A percentile compares a stretch with the other conserved stretches of the same genome.
Evolutionary conservation across 2,113 vertebrate species (phyloP).

Genomic region (Sander vitreus): DNA sequence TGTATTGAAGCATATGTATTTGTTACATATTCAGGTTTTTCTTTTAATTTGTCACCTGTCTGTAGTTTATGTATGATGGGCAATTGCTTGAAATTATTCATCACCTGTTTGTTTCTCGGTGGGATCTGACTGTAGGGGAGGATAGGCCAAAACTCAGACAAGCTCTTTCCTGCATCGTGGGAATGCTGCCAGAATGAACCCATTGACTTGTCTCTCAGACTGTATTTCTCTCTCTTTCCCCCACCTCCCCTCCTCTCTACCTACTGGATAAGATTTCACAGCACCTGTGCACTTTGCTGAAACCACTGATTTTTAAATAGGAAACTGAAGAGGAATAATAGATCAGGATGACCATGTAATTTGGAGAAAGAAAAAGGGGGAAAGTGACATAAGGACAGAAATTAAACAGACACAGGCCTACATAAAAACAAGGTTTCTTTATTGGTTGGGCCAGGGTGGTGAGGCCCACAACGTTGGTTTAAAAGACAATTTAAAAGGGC

Average conservation of each 20-base stretch:
- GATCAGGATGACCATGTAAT: constrained; percentile 35
- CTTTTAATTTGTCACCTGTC: neutral
- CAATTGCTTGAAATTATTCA: neutral
- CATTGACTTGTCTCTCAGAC: constrained; percentile 66
- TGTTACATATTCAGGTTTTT: neutral
- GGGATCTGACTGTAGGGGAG: constrained; percentile 21
- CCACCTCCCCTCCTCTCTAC: constrained; percentile 21
- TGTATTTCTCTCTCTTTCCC: neutral
- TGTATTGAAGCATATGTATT: neutral
- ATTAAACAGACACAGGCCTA: constrained; percentile 37
- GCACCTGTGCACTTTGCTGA: constrained; percentile 77
- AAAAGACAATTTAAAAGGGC: constrained; percentile 46
- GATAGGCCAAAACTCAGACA: constrained; percentile 9
- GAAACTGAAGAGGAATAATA: constrained; percentile 24
- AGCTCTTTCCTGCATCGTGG: constrained; percentile 70
- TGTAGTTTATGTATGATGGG: neutral
- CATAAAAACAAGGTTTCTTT: constrained; percentile 80
- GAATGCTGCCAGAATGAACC: constrained; percentile 80
- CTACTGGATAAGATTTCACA: constrained; percentile 74
- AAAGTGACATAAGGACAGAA: constrained; percentile 10
- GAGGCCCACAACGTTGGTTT: constrained; percentile 45
- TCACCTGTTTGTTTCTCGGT: neutral
- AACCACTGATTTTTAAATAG: constrained; percentile 64
- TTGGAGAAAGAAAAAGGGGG: constrained; percentile 5
- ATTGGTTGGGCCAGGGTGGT: constrained; percentile 75